Base-by-base conservation (phyloP, 2,888 invertebrate genomes). In the Dicycla oo region DNA sequence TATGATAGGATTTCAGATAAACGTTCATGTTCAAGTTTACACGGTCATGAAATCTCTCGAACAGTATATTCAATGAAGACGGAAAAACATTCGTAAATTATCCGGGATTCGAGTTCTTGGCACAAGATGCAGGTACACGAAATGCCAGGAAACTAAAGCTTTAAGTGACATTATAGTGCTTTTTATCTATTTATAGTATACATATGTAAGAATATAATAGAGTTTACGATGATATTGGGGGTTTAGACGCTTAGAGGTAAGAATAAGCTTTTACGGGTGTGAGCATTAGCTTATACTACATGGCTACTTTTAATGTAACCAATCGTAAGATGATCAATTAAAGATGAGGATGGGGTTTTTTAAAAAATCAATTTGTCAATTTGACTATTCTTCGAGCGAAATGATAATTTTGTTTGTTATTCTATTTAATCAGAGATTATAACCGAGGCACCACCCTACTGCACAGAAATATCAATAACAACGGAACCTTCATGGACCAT, bases 21-120 rank as follows among this genome's bases (percentile, higher is more conserved):
- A 73, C 56, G 73, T 49, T 57, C 73, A 47, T 78, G 47, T 78
- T 67, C 58, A 73, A 81, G 63, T 78, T 73, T 73, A 78, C 78
- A 81, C 69, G 78, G 26, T 81, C 81, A 73, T 80, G 67, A 73
- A 81, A 73, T 61, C 61, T 78, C 49, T 81, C 63, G 66, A 77
- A 77, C 69, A 78, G 73, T 78, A 68, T 81, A 68, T 78, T 81
- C 67, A 73, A 69, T 65, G 56, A 63, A 71, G 23, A 70, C 18
- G 65, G 57, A 70, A 81, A 81, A 69, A 81, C 78, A 78, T 81
- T 81, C 78, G 63, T 74, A 75, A 78, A 69, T 81, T 81, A 69
- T 81, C 56, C 11, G 38, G 51, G 51, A 60, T 53, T 60, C 53
- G 34, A 68, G 43, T 75, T 78, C 58, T 81, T 81, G 78, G 80